Evolutionary conservation across 2,797 vertebrate species (phyloP).

Genomic region (Neosilurus mollespiculum): DNA sequence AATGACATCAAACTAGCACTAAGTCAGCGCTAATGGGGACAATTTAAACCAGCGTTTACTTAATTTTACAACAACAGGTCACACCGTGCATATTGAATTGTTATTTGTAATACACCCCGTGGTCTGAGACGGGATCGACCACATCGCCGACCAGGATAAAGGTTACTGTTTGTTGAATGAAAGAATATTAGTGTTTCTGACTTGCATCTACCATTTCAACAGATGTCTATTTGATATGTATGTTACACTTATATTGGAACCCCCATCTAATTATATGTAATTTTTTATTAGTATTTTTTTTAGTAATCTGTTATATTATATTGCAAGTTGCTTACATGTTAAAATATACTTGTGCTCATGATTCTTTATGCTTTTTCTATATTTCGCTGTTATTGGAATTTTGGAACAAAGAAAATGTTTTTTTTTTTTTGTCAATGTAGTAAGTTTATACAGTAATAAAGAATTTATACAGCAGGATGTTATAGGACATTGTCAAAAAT

Average conservation of each 20-base stretch:
- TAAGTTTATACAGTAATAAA: constrained; percentile 69
- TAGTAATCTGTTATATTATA: neutral
- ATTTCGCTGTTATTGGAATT: constrained; percentile 43
- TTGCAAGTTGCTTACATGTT: neutral
- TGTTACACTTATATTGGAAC: neutral
- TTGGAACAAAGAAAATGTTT: constrained; percentile 49
- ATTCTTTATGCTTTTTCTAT: constrained; percentile 15
- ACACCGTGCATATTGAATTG: neutral
- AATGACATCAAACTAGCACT: neutral
- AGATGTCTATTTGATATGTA: neutral
- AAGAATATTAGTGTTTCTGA: neutral
- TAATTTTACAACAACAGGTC: neutral
- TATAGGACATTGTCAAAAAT: neutral
- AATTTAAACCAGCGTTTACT: neutral
- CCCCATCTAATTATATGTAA: neutral
- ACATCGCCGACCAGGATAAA: neutral
- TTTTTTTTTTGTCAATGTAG: constrained; percentile 32
- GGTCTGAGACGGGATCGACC: neutral
- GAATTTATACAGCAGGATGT: constrained; percentile 28
- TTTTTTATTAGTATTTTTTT: neutral
- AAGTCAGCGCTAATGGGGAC: constrained; percentile 1
- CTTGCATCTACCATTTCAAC: neutral
- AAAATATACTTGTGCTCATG: neutral
- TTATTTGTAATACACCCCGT: neutral
- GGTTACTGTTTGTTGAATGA: neutral